A percentile compares a stretch with the other conserved stretches of the same genome.
phyloP scores from a whole-genome alignment of 2,888 invertebrate genomes.

The Argynnis bischoffii region DNA sequence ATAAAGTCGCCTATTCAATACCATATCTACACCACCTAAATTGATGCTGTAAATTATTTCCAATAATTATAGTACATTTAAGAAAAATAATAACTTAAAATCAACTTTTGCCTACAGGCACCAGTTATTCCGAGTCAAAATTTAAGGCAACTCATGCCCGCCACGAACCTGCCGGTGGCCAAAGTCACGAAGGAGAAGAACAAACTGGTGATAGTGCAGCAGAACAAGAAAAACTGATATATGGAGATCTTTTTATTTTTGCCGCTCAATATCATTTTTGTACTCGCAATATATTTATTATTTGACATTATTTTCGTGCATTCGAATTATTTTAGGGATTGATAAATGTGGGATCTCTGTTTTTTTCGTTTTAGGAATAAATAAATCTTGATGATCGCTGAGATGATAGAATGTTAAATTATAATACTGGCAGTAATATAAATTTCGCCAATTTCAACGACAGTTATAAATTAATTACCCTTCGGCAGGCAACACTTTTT shows the following conservation, averaged over 20 bases:
- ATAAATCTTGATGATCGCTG: background rate
- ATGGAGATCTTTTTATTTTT: slow-evolving; percentile 34
- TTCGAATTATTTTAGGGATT: background rate
- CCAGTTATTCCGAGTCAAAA: slow-evolving; percentile 85
- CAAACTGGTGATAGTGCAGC: slow-evolving; percentile 90
- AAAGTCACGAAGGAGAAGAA: slow-evolving; percentile 92
- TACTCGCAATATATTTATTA: slow-evolving; percentile 29
- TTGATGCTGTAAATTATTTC: too few species aligned
- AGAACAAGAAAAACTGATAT: slow-evolving; percentile 79
- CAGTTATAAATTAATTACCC: too few species aligned
- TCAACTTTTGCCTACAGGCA: slow-evolving; percentile 57
- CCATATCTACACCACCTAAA: too few species aligned
- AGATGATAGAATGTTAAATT: too few species aligned
- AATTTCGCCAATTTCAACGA: too few species aligned
- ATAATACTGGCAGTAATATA: too few species aligned
- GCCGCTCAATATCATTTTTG: slow-evolving; percentile 32
- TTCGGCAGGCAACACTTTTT: too few species aligned
- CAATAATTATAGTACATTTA: too few species aligned
- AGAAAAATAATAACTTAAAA: background rate
- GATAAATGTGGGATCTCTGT: background rate
- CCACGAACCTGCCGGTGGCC: slow-evolving; percentile 84
- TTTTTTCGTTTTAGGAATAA: background rate
- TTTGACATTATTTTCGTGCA: background rate
- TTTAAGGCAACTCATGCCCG: slow-evolving; percentile 85
- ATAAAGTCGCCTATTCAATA: too few species aligned